phyloP scores from a whole-genome alignment of 2,888 invertebrate species.

The Oxyscelio sp. region DNA sequence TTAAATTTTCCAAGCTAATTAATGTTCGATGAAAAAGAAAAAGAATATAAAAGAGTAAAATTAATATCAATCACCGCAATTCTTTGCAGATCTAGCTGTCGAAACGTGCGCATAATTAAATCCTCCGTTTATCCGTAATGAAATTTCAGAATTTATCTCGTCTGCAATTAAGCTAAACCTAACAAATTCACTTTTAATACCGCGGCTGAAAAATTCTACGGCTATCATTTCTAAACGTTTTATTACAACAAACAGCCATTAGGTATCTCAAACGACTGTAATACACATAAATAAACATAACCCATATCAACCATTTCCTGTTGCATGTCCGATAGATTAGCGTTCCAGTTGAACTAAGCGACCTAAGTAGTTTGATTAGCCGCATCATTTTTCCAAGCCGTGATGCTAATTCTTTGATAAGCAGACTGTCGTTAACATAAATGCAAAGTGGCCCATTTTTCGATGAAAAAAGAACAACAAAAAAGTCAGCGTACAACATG shows the following conservation, averaged over 20 bases:
- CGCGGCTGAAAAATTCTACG: constrained; percentile 3
- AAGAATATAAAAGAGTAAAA: no score
- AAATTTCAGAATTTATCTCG: constrained; percentile 41
- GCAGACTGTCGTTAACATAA: constrained; percentile 43
- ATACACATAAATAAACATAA: constrained; percentile 69
- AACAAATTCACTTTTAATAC: constrained; percentile 59
- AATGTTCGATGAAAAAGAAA: constrained; percentile 30
- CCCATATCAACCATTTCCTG: constrained; percentile 65
- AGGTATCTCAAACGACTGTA: constrained; percentile 69
- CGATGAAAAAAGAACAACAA: no score
- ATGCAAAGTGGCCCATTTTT: constrained; percentile 7
- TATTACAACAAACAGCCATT: constrained; percentile 64
- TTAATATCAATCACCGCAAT: constrained; percentile 16
- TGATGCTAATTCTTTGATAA: constrained; percentile 71
- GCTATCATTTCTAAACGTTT: constrained; percentile 57
- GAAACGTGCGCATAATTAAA: constrained; percentile 42
- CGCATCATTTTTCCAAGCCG: constrained; percentile 54
- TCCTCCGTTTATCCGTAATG: constrained; percentile 4
- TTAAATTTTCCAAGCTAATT: constrained; percentile 40
- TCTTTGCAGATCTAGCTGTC: neutral
- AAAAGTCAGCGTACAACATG: no score
- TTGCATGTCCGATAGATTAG: constrained; percentile 71
- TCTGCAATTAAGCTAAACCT: constrained; percentile 3
- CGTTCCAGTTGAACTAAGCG: constrained; percentile 60
- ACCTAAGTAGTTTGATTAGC: constrained; percentile 73